Evolutionary conservation across 2,888 invertebrate species (phyloP).

Genomic region (Brenthis daphne): DNA sequence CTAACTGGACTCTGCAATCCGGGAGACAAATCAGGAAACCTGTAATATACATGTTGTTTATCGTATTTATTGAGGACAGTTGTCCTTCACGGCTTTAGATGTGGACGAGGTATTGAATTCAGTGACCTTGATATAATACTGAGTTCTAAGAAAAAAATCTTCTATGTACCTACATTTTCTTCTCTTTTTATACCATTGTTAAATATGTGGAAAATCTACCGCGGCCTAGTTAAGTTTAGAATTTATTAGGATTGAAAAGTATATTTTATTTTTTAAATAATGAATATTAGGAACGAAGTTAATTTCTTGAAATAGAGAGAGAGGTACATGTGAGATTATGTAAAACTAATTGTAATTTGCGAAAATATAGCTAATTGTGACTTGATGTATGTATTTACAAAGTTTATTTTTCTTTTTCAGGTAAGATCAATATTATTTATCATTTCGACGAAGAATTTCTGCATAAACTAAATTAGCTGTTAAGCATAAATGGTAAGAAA

Average conservation of each 20-base stretch:
- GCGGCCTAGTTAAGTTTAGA: slow-evolving; percentile 1
- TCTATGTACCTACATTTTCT: background rate
- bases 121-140: slow-evolving; percentile 10
- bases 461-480: background rate
- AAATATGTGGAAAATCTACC: too few species aligned
- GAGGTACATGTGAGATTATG: too few species aligned
- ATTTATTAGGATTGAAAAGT: too few species aligned
- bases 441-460: slow-evolving; percentile 28
- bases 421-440: slow-evolving; percentile 30
- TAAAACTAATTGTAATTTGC: too few species aligned
- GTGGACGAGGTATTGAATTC: slow-evolving; percentile 16
- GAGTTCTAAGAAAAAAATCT: slow-evolving; percentile 6
- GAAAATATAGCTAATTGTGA: background rate
- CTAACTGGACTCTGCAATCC: slow-evolving; percentile 12
- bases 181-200: background rate
- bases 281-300: too few species aligned
- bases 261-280: too few species aligned
- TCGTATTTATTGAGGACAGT: slow-evolving; percentile 35
- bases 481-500: slow-evolving; percentile 1
- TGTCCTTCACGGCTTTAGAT: slow-evolving; percentile 19
- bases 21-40: slow-evolving; percentile 40
- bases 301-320: too few species aligned
- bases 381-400: background rate
- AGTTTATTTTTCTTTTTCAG: slow-evolving; percentile 35
- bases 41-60: slow-evolving; percentile 34